Evolutionary conservation across 2,797 vertebrate species (phyloP), one percentile per base, ranked within the genome.

Genomic region (Betta splendens): DNA sequence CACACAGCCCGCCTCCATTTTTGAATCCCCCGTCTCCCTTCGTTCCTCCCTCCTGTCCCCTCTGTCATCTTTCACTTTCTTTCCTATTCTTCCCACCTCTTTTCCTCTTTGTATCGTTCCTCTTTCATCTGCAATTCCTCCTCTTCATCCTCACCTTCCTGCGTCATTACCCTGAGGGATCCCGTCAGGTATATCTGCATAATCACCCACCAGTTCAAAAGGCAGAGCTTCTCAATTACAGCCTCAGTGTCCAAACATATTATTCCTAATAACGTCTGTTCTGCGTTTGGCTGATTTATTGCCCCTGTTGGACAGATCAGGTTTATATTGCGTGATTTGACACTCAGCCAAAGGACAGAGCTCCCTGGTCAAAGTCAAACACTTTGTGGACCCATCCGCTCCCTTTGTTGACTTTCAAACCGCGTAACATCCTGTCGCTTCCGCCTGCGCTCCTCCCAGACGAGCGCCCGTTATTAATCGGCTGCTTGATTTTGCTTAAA

Each of bases 161-260:
- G 62, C 58, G 56, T 69, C 59, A 58, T 62, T 67, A 67, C 64
- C 79, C 60, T 64, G 66, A 71, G 74, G 72, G 65, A 64, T 69
- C 68, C 63, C 71, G 55, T 64, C 48, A 65, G 60, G 72, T 68
- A 45, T 45, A 70, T 69, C 66, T 80, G 64, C 54, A 69, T 73
- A 83, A 81, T 73, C 75, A 84, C 59, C 77, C 77, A 61, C 23
- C 42, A 71, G 70, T 49, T 72, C 56, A 76, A 64, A 59, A 61
- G 62, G 55, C 32, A n/a, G 22, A 58, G 74, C 61, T 40, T 49
- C 59, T 61, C 37, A 75, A 70, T 77, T 79, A 72, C 61, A 61
- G 66, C 69, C 60, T 26, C 9, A 1, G 31, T 42, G 65, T 74
- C 77, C 69, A 72, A 75, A 77, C 77, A 73, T 46, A 72, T 77